Percentiles rank a stretch among this genome's conserved stretches.
Conservation (phyloP, 2,113 vertebrate species). For the Platysternon megacephalum region DNA sequence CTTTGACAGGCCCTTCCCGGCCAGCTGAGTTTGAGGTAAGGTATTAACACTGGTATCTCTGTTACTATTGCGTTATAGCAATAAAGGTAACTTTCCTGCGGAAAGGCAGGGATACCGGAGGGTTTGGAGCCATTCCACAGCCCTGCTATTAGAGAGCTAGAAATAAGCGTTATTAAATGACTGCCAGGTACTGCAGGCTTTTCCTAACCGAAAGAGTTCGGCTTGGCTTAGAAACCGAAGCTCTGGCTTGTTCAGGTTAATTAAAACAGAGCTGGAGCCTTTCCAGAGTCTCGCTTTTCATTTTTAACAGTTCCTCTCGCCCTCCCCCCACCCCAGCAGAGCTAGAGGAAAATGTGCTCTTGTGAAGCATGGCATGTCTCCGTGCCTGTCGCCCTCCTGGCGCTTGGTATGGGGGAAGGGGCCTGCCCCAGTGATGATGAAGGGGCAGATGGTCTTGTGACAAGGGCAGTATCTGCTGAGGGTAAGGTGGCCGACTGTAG, state of each 20-base stretch:
- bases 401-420: not conserved
- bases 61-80: constrained; percentile 64
- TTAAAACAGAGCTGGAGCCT: constrained; percentile 70
- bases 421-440: not conserved
- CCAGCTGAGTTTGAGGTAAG: constrained; percentile 38
- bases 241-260: constrained; percentile 69
- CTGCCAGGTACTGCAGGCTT: constrained; percentile 70
- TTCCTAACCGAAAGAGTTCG: constrained; percentile 58
- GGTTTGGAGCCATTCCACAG: constrained; percentile 58
- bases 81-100: constrained; percentile 60
- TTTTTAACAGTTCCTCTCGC: not conserved
- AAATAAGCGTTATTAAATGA: constrained; percentile 68
- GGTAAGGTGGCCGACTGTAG: not conserved
- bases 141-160: constrained; percentile 25
- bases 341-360: not conserved
- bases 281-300: constrained; percentile 50
- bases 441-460: not conserved
- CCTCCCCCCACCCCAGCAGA: not conserved
- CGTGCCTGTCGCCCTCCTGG: not conserved
- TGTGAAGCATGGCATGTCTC: not conserved
- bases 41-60: constrained; percentile 65
- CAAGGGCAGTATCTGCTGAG: not conserved
- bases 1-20: not conserved
- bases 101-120: constrained; percentile 47
- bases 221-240: constrained; percentile 66